Evolutionary conservation across 1,140 invertebrate genomes (phyloP), one percentile per base, ranked within the genome.

Genomic region (Drosophila sproati): DNA sequence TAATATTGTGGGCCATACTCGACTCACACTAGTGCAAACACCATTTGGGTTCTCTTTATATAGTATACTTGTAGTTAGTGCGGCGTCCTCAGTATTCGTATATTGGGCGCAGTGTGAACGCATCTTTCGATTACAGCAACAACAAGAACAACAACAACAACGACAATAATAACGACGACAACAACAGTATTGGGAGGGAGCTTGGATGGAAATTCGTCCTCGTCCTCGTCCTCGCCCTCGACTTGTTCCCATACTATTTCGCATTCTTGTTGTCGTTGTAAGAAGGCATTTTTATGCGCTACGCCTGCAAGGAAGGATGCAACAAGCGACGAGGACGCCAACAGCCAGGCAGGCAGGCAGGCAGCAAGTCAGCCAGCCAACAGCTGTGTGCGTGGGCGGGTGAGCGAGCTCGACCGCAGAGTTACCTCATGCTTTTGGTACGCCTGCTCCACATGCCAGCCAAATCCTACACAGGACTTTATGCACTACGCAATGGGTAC

Each of bases 61-160:
- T 56, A 51, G 6, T n/a, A 6, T 47, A 62, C 52, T 67, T 59
- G 70, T 73, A 52, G 63, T 63, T 63, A 55, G 51, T 43, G 47
- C 37, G 56, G 66, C 66, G 45, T 67, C 52, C 57, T 47, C 45
- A 35, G 63, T 55, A 64, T 60, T 78, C 51, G 52, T 29, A 78
- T 75, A 78, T 78, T 78, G 69, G 64, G 72, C 77, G 70, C 62
- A 54, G 68, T 82, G 80, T 64, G 76, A 82, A 87, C 83, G 85
- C 85, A 89, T 89, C 85, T 89, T 89, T 89, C 85, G 85, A 89
- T 89, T 78, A 89, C 81, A 75, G 75, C 64, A 87, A 82, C 73
- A 80, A 80, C 75, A 78, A 74, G 41, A 77, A 20, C 43, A 43
- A 34, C 41, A 62, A 39, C 50, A 54, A 55, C 41, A 55, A 45